These are phyloP conservation scores for Serranus cabrilla DNA, from an alignment of 2,797 vertebrate species.

Conservation along the genomic window DNA sequence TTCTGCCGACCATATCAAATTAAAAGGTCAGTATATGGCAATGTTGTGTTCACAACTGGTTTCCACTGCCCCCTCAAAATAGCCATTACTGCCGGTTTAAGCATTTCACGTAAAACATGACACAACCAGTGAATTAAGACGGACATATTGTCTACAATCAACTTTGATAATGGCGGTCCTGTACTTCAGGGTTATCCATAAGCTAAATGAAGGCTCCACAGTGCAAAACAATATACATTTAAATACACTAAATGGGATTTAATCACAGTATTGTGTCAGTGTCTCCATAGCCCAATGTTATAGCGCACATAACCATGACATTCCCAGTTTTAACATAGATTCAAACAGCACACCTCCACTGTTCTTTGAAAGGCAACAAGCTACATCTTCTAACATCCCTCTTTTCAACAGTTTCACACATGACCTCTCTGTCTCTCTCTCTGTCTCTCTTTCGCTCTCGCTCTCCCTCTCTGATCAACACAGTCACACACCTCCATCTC, in stretches of 20 bases:
- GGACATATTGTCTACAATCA: too few species aligned
- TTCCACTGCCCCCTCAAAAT: background rate
- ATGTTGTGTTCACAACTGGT: background rate
- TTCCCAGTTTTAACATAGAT: too few species aligned
- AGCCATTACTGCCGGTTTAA: background rate
- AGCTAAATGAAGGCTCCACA: too few species aligned
- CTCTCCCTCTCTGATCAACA: slow-evolving; percentile 30
- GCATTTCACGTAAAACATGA: background rate
- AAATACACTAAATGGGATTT: too few species aligned
- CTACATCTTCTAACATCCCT: background rate
- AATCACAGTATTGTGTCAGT: too few species aligned
- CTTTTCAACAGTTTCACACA: slow-evolving; percentile 10
- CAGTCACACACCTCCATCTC: slow-evolving; percentile 22
- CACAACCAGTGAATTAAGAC: background rate
- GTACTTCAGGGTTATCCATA: too few species aligned
- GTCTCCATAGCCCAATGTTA: too few species aligned
- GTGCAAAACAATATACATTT: too few species aligned
- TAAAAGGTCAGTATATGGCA: background rate
- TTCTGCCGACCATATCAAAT: background rate
- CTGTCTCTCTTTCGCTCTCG: slow-evolving; percentile 4
- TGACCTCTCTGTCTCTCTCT: slow-evolving; percentile 9
- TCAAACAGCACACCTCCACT: too few species aligned
- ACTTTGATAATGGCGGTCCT: too few species aligned
- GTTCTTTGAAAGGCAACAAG: background rate
- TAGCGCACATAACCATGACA: too few species aligned